Evolutionary conservation across 2,888 invertebrate species (phyloP), one percentile per base, ranked within the genome.

Genomic region (Drosophila helvetica): DNA sequence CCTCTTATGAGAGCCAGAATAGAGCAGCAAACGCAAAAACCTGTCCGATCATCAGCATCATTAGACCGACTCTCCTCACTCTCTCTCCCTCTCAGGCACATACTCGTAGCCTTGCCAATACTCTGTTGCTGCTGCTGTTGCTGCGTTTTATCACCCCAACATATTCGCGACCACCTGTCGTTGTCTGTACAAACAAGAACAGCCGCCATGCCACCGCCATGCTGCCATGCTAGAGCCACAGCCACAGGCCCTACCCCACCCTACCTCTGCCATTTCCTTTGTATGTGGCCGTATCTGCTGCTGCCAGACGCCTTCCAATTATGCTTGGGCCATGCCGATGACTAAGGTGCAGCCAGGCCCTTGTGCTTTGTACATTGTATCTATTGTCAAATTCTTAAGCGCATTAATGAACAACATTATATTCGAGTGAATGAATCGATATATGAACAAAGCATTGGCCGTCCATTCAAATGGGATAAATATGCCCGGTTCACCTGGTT

Each of bases 111-210:
- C 30, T 15, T 38, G 38, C 48, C 52, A 55, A 69, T 69, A 74
- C 69, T 60, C 38, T 38, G 70, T 52, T 51, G 27, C 51, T 67
- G 46, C 38, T 27, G 45, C 18, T 55, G 67, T 19, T 60, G 52
- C 61, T 76, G 73, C 66, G 61, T 67, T 74, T 72, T 72, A 72
- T 72, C 60, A 60, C 51, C 58, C 48, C 67, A 62, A 52, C 33
- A 58, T 51, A 38, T 55, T 61, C 50, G n/a, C 77, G 81, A 89
- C 90, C 90, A 90, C 90, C 90, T 90, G 90, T 87, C 89, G 86
- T 78, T 90, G 90, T 90, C 89, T 81, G 66, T 90, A 78, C 52
- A 62, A 58, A 61, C 50, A 50, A 25, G 43, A 61, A 63, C 42
- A 38, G 38, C 38, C 38, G 38, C 38, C 38, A 38, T 38, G 38